phyloP scores from a whole-genome alignment of 1,140 invertebrate species.

The Stegodyphus dumicola region DNA sequence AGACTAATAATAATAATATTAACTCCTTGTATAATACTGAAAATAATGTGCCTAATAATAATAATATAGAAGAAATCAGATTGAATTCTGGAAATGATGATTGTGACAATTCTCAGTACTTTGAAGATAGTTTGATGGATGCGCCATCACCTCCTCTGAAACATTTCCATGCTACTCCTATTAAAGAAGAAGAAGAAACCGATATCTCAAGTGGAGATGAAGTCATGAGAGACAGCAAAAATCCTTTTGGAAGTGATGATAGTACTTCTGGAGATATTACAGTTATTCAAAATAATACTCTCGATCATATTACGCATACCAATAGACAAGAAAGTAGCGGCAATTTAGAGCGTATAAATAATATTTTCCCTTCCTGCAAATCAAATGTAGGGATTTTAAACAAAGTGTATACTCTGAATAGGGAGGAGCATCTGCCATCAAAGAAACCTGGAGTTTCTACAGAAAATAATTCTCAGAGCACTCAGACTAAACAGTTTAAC shows the following conservation, averaged over 20 bases:
- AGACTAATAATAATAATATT: conserved; percentile 59
- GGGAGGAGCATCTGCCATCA: background rate
- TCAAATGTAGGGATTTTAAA: conserved; percentile 21
- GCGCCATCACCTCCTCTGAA: conserved; percentile 46
- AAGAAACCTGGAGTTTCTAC: conserved; percentile 13
- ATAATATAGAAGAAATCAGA: conserved; percentile 31
- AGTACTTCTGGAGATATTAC: conserved; percentile 51
- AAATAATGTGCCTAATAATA: conserved; percentile 35
- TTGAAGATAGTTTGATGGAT: conserved; percentile 64
- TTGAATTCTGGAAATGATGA: conserved; percentile 48
- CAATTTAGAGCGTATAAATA: conserved; percentile 58
- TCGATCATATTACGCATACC: background rate
- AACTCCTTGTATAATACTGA: conserved; percentile 34
- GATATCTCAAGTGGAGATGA: conserved; percentile 63
- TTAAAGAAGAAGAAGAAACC: conserved; percentile 64
- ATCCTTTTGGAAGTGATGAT: conserved; percentile 63
- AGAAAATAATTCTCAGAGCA: conserved; percentile 58
- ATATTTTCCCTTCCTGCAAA: conserved; percentile 57
- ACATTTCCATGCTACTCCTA: conserved; percentile 62
- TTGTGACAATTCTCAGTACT: conserved; percentile 62
- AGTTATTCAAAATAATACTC: conserved; percentile 46
- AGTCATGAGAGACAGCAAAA: conserved; percentile 62
- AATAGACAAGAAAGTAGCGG: conserved; percentile 3
- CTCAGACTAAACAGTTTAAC: conserved; percentile 61
- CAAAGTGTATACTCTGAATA: conserved; percentile 8